Evolutionary conservation across 2,113 vertebrate genomes (phyloP).

Genomic region (Tichodroma muraria): DNA sequence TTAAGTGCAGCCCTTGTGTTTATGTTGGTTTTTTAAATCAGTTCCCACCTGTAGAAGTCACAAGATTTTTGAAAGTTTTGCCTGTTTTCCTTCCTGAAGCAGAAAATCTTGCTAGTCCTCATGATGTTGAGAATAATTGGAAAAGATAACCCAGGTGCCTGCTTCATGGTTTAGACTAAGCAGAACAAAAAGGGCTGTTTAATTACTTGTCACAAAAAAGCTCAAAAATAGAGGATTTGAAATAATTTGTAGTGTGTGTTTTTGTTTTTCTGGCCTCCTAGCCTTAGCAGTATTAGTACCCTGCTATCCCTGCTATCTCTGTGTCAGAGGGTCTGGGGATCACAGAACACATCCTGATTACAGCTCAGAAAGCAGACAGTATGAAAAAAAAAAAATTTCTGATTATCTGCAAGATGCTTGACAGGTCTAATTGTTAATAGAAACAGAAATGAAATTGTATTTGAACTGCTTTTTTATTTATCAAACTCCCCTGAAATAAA

Average conservation of each 20-base stretch:
- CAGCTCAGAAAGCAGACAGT: background rate
- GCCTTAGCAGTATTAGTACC: background rate
- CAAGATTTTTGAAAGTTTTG: background rate
- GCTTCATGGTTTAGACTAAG: background rate
- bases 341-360: background rate
- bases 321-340: background rate
- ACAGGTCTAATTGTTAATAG: background rate
- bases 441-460: background rate
- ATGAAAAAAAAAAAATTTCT: background rate
- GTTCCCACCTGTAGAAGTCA: background rate
- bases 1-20: background rate
- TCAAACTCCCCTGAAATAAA: background rate
- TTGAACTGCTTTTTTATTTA: background rate
- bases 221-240: background rate
- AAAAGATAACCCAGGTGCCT: background rate
- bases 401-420: background rate
- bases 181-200: background rate
- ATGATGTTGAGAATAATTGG: background rate
- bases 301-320: background rate
- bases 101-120: background rate
- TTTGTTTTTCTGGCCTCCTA: background rate
- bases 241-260: background rate
- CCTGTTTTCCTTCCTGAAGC: background rate
- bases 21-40: background rate
- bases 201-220: background rate